A percentile compares a stretch with the other conserved stretches of the same genome.
Conservation (phyloP, 2,113 vertebrate genomes). For the Macroglossus sobrinus region DNA sequence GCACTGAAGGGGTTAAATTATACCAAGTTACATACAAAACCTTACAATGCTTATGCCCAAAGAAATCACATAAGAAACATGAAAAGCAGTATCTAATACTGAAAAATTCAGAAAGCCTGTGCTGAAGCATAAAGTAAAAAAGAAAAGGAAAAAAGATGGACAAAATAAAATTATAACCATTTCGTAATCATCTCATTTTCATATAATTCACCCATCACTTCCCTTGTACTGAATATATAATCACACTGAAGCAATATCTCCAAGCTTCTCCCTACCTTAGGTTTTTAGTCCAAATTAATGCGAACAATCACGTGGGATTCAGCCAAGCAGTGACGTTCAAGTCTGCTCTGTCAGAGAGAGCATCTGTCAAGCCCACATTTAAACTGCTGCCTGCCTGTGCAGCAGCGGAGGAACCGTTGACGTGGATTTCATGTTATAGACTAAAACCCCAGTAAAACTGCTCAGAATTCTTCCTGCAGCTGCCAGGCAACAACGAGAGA, state of each 20-base stretch:
- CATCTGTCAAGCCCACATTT: constrained; percentile 91
- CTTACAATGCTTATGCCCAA: constrained; percentile 49
- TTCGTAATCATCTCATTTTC: constrained; percentile 69
- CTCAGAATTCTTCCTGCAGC: constrained; percentile 77
- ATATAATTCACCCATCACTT: constrained; percentile 65
- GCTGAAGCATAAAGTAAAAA: constrained; percentile 33
- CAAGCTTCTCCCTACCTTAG: constrained; percentile 80
- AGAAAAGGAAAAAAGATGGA: neutral
- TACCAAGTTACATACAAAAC: constrained; percentile 47
- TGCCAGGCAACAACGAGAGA: constrained; percentile 84
- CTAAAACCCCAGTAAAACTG: constrained; percentile 72
- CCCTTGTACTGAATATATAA: constrained; percentile 42
- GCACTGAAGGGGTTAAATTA: constrained; percentile 69
- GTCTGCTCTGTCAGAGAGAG: constrained; percentile 90
- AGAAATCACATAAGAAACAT: constrained; percentile 61
- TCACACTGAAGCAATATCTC: constrained; percentile 66
- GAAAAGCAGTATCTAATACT: constrained; percentile 41
- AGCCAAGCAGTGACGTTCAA: constrained; percentile 88
- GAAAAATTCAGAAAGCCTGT: constrained; percentile 58
- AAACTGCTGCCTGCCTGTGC: constrained; percentile 87
- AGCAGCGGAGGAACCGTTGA: constrained; percentile 78
- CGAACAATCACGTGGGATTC: constrained; percentile 88
- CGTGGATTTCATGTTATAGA: constrained; percentile 78
- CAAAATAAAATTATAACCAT: constrained; percentile 46
- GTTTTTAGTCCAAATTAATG: constrained; percentile 85